Evolutionary conservation across 2,797 vertebrate species (phyloP), one percentile per base, ranked within the genome.

Genomic region (Vipera latastei): DNA sequence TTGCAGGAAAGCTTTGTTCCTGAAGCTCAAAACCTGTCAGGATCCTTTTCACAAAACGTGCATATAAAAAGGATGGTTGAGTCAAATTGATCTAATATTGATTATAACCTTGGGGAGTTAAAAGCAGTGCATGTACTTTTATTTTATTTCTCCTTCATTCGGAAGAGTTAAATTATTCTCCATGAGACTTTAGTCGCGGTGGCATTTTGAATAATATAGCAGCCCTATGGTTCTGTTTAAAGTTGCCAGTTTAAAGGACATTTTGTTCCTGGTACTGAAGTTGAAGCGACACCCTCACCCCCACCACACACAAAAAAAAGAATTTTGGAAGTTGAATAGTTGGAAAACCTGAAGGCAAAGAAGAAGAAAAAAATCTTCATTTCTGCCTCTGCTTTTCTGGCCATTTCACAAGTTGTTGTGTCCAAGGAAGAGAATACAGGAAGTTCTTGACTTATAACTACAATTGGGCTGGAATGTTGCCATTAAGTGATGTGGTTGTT

Each of bases 231-330:
- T 53, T 51, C 91, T 93, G 3, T 3, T 65, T 90, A 93, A 59
- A 95, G 59, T 32, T 0, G 4, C 0, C n/a, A 0, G 0, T 53
- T 92, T 92, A 87, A 28, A 16, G 48, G 26, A 18, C 38, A 18
- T n/a, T 90, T 95, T 91, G 65, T 91, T 94, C 87, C 61, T 6
- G 32, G 90, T 90, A 18, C 11, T 93, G 90, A n/a, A 51, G 44
- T 22, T 92, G 48, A 90, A 73, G 69, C 4, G 20, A 88, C 51
- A 44, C 8, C 48, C 13, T 38, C 12, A 53, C 2, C 0, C 4
- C 1, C 4, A 0, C 12, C 60, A 8, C 20, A 55, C n/a, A 4
- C 4, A 2, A 44, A 16, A 86, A 90, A 91, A 51, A 22, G 9
- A 0, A 0, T 59, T 86, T 93, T 3, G 0, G 38, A 1, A 60